A percentile compares a stretch with the other conserved stretches of the same genome.
Conservation (phyloP, 2,888 invertebrate species). For the Philonicus albiceps region DNA sequence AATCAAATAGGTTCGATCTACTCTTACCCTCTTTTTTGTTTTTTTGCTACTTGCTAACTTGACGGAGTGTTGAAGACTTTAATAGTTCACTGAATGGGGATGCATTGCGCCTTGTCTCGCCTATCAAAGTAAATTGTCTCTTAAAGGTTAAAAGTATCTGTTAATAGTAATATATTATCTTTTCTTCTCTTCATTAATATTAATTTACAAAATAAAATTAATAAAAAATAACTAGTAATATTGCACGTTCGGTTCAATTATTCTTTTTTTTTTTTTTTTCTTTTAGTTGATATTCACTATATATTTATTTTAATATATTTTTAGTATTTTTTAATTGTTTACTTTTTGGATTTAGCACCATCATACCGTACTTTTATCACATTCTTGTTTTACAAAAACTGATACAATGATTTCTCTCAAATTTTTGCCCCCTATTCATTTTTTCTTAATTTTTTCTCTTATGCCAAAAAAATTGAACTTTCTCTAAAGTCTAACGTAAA, state of each 20-base stretch:
- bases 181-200: slow-evolving; percentile 44
- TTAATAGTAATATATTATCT: slow-evolving; percentile 36
- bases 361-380: slow-evolving; percentile 54
- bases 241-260: slow-evolving; percentile 63
- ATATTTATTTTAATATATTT: slow-evolving; percentile 40
- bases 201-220: slow-evolving; percentile 45
- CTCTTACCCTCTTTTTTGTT: neutral
- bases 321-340: slow-evolving; percentile 40
- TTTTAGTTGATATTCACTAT: slow-evolving; percentile 38
- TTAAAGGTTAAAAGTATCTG: slow-evolving; percentile 33
- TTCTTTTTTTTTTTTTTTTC: slow-evolving; percentile 45
- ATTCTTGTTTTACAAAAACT: slow-evolving; percentile 55
- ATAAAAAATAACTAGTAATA: slow-evolving; percentile 63
- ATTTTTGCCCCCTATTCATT: slow-evolving; percentile 37
- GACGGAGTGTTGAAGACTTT: slow-evolving; percentile 13
- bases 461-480: slow-evolving; percentile 9
- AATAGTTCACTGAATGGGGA: neutral
- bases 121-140: slow-evolving; percentile 17
- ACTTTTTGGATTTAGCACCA: slow-evolving; percentile 46
- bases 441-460: slow-evolving; percentile 38
- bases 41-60: slow-evolving; percentile 13
- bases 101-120: neutral
- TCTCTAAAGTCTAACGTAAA: neutral
- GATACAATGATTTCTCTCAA: slow-evolving; percentile 18
- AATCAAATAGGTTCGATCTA: neutral